Percentiles rank a stretch among this genome's conserved stretches.
Conservation (phyloP, 2,888 invertebrate genomes). For the Stomorhina lunata region DNA sequence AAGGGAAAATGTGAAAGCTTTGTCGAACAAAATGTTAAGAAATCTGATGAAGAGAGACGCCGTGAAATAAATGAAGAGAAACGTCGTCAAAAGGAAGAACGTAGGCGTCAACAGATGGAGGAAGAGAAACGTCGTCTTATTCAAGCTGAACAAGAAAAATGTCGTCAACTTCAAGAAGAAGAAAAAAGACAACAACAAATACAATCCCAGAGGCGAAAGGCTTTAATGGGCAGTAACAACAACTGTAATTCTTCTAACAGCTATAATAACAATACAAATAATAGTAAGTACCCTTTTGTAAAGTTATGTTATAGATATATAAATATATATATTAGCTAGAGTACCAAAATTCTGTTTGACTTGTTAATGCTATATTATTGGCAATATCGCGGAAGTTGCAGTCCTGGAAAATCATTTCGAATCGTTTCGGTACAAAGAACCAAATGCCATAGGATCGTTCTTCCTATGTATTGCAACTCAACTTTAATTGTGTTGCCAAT, state of each 20-base stretch:
- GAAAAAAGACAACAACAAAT: constrained; percentile 78
- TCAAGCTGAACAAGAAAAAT: constrained; percentile 75
- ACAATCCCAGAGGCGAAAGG: constrained; percentile 77
- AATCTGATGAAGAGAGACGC: constrained; percentile 74
- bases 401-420: no score
- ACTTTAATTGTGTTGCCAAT: no score
- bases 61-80: constrained; percentile 75
- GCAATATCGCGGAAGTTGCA: no score
- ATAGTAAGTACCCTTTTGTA: constrained; percentile 16
- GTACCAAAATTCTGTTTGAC: no score
- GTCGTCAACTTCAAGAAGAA: constrained; percentile 76
- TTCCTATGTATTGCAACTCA: no score
- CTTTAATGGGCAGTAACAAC: constrained; percentile 70
- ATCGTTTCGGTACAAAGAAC: no score
- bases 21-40: constrained; percentile 43
- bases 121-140: constrained; percentile 75
- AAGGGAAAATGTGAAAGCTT: constrained; percentile 57
- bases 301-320: no score
- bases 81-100: constrained; percentile 76
- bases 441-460: no score
- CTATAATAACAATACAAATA: not conserved
- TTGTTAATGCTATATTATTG: no score
- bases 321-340: no score
- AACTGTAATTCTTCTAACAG: constrained; percentile 16
- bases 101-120: constrained; percentile 75